These are phyloP conservation scores for Dendrolimus pini DNA, from an alignment of 2,888 invertebrate species.

Conservation along the genomic window DNA sequence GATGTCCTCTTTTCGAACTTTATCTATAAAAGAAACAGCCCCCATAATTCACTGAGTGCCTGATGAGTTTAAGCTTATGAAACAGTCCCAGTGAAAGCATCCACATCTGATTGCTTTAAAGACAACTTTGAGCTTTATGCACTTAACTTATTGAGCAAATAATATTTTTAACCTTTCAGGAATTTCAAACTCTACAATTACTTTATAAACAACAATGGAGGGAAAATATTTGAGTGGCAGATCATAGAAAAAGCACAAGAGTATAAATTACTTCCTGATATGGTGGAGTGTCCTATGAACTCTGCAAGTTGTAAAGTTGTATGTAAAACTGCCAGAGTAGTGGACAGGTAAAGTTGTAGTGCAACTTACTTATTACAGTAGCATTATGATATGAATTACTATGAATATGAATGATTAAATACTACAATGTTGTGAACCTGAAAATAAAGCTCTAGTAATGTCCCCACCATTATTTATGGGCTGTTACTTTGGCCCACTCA, in stretches of 20 bases:
- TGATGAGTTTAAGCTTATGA: too few relatives aligned
- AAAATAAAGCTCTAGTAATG: too few relatives aligned
- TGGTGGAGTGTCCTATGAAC: constrained; percentile 36
- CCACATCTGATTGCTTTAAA: too few relatives aligned
- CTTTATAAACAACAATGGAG: constrained; percentile 30
- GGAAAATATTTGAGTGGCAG: constrained; percentile 41
- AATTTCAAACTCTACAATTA: constrained; percentile 48
- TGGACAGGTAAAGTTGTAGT: constrained; percentile 43
- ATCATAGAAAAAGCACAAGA: constrained; percentile 45
- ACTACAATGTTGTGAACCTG: too few relatives aligned
- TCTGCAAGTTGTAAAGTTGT: constrained; percentile 42
- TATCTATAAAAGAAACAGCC: too few relatives aligned
- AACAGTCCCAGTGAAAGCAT: too few relatives aligned
- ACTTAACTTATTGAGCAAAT: too few relatives aligned
- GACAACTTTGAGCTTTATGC: too few relatives aligned
- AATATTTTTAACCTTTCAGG: constrained; percentile 27
- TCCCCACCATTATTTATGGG: too few relatives aligned
- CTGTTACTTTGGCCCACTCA: too few relatives aligned
- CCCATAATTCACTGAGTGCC: too few relatives aligned
- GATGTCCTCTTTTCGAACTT: too few relatives aligned
- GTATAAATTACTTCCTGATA: constrained; percentile 43
- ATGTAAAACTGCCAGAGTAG: constrained; percentile 50
- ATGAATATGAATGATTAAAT: constrained; percentile 3
- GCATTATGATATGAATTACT: background rate
- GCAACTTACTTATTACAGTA: background rate